Evolutionary conservation across 1,140 invertebrate species (phyloP), one percentile per base, ranked within the genome.

Genomic region (Nymphalis io): DNA sequence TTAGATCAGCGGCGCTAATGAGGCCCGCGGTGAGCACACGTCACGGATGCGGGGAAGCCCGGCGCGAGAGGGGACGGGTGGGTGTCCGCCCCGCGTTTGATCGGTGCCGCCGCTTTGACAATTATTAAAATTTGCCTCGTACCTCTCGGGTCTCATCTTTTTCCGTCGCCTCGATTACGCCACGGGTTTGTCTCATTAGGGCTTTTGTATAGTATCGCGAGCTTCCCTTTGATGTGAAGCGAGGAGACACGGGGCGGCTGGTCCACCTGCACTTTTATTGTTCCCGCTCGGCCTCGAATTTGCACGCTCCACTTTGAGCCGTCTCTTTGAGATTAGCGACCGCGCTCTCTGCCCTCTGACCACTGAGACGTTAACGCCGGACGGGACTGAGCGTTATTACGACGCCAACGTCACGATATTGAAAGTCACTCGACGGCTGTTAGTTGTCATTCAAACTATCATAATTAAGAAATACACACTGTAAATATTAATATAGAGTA

Each of bases 41-140:
- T 84, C 80, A 76, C 82, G 79, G 81, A 33, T 75, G 82, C 73
- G 68, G 62, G 73, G 74, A 55, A 57, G 42, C 65, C 60, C 55
- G 58, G 20, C 42, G 57, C 42, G 74, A 72, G 61, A 38, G 59
- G 55, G 65, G 68, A 61, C 60, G 59, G 72, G 73, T 16, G 70
- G 53, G 70, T 66, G 64, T 58, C 39, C 67, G 70, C 79, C 83
- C 78, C 74, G 81, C 87, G 85, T 90, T 90, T 91, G 88, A 90
- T 90, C 88, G 88, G 75, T 79, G 86, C 88, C 87, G 87, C 88
- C 85, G 89, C 89, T 91, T 91, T 91, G 89, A 91, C 89, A 91
- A 90, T 91, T 91, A 91, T 91, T 91, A 91, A 91, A 91, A 91
- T 91, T 90, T 88, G 89, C 89, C 89, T 88, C 87, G 89, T 89